Evolutionary conservation across 1,140 invertebrate species (phyloP), one percentile per base, ranked within the genome.

Genomic region (Cydia fagiglandana): DNA sequence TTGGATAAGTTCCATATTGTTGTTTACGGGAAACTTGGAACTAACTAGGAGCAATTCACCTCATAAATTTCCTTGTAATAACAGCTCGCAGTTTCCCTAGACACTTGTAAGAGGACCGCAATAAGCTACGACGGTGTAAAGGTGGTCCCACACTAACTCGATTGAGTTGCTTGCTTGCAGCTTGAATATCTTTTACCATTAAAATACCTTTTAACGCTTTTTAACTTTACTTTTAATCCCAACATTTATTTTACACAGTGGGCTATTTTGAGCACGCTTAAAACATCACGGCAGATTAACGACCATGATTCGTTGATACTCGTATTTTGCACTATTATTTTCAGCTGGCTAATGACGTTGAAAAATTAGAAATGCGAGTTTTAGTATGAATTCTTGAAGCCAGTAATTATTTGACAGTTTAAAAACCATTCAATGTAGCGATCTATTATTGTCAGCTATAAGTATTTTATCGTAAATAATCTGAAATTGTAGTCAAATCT

Each of bases 11-110:
- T 89, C 83, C 86, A 82, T 84, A 92, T 90, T 90, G 86, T 91
- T 89, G 89, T 92, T 91, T 91, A 90, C 85, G 82, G 80, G 80
- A 85, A 91, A 88, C 86, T 90, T 84, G 82, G 84, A 91, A 88
- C 84, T 88, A 83, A 86, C 79, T 79, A 82, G 78, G 82, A 81
- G 84, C 86, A 88, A 87, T 92, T 89, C 86, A 86, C 80, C 83
- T 85, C 84, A 87, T 92, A 92, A 92, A 91, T 92, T 90, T 84
- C 79, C 79, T 73, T 88, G 88, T 91, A 91, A 92, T 91, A 91
- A 91, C 88, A 91, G 86, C 86, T 89, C 83, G 80, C 85, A 90
- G 88, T 87, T 88, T 87, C 89, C 87, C 86, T 77, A 91, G 91
- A 90, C 86, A 90, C 89, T 90, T 91, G 88, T 90, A 87, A 84